Conservation (phyloP, 2,113 vertebrate species). For the Ophiodon elongatus region DNA sequence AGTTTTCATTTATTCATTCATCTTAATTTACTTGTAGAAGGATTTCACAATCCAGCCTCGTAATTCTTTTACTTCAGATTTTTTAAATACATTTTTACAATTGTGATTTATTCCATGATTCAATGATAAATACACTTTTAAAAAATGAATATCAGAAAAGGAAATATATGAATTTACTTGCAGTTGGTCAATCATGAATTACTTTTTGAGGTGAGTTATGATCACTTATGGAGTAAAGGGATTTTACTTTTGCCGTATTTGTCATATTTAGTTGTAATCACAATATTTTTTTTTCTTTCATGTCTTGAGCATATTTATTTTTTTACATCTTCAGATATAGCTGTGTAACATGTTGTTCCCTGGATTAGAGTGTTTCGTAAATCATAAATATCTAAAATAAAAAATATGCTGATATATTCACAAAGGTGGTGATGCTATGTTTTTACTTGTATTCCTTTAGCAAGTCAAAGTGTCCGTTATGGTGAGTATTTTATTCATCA, state of each 20-base stretch:
- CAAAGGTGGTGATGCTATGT: slow-evolving; percentile 1
- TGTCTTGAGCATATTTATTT: not conserved
- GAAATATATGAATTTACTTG: not conserved
- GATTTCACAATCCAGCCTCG: not conserved
- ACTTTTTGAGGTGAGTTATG: not conserved
- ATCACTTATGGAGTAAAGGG: not conserved
- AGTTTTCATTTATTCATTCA: slow-evolving; percentile 39
- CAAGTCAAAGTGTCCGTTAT: slow-evolving; percentile 72
- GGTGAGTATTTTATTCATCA: slow-evolving; percentile 72
- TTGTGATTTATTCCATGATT: not conserved
- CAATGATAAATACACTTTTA: not conserved
- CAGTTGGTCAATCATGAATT: not conserved
- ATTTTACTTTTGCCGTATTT: not conserved
- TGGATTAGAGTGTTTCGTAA: not conserved
- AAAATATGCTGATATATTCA: not conserved
- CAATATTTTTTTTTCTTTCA: not conserved
- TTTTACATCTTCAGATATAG: not conserved
- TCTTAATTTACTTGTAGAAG: not conserved
- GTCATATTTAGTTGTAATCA: not conserved
- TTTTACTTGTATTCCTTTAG: slow-evolving; percentile 59
- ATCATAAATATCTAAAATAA: not conserved
- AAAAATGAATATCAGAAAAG: not conserved
- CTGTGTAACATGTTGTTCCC: not conserved
- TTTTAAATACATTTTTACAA: not conserved
- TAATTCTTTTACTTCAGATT: not conserved